Evolutionary conservation across 2,888 invertebrate genomes (phyloP).

Genomic region (Andrena hattorfiana): DNA sequence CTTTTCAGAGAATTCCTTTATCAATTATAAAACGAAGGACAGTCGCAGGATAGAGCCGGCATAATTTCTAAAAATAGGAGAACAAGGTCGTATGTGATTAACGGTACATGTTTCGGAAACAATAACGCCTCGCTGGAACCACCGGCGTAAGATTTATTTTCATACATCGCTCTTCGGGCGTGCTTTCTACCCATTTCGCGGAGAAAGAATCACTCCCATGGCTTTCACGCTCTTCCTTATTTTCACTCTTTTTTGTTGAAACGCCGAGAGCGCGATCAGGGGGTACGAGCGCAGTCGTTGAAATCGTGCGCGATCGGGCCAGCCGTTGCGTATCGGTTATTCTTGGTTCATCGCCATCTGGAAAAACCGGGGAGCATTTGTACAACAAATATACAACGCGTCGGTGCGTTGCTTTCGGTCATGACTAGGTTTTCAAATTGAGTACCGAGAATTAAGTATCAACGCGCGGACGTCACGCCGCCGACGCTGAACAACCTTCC

Average conservation of each 20-base stretch:
- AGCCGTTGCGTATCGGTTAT: neutral
- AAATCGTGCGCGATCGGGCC: neutral
- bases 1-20: neutral
- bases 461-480: neutral
- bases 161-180: neutral
- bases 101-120: neutral
- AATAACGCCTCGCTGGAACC: neutral
- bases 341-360: constrained; percentile 2
- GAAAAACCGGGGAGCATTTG: neutral
- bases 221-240: constrained; percentile 38
- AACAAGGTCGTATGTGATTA: too few relatives aligned
- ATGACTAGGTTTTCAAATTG: neutral
- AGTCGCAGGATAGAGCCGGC: neutral
- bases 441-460: neutral
- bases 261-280: neutral
- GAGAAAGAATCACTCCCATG: constrained; percentile 12
- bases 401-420: constrained; percentile 14
- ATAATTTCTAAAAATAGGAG: neutral
- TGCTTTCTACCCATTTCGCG: constrained; percentile 48
- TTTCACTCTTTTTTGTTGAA: constrained; percentile 16
- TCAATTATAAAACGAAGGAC: neutral
- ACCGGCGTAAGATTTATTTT: neutral
- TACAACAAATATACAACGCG: constrained; percentile 18
- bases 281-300: neutral
- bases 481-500: neutral